phyloP scores from a whole-genome alignment of 2,113 vertebrate genomes.

The Upupa epops region DNA sequence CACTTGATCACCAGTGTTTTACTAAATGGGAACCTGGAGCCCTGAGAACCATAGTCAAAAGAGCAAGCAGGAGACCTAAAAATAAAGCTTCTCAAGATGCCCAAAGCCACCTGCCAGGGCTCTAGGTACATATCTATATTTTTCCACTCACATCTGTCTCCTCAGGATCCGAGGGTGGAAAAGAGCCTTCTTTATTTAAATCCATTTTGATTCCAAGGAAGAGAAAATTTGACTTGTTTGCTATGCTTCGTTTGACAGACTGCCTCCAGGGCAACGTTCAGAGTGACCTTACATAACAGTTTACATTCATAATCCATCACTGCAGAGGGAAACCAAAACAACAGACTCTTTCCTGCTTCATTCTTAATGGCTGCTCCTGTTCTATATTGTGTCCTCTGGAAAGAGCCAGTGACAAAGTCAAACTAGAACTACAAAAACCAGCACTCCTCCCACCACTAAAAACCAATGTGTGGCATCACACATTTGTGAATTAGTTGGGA shows the following conservation, averaged over 20 bases:
- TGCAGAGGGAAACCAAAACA: conserved; percentile 50
- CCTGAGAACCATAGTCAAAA: background rate
- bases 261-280: conserved; percentile 37
- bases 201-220: background rate
- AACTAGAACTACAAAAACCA: background rate
- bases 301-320: conserved; percentile 62
- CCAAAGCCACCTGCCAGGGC: background rate
- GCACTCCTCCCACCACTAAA: too few species aligned
- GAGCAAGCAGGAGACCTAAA: background rate
- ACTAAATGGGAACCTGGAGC: background rate
- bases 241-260: conserved; percentile 17
- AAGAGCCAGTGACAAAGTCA: background rate
- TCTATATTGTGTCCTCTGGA: background rate
- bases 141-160: background rate
- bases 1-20: background rate
- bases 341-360: background rate
- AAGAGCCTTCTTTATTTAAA: background rate
- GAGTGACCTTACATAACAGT: conserved; percentile 59
- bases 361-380: conserved; percentile 37
- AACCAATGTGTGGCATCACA: background rate
- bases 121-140: background rate
- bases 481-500: background rate
- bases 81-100: background rate
- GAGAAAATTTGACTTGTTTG: conserved; percentile 28
- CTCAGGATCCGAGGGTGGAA: background rate